Evolutionary conservation across 2,888 invertebrate species (phyloP).

Genomic region (Mesorhabditis spiculigera): DNA sequence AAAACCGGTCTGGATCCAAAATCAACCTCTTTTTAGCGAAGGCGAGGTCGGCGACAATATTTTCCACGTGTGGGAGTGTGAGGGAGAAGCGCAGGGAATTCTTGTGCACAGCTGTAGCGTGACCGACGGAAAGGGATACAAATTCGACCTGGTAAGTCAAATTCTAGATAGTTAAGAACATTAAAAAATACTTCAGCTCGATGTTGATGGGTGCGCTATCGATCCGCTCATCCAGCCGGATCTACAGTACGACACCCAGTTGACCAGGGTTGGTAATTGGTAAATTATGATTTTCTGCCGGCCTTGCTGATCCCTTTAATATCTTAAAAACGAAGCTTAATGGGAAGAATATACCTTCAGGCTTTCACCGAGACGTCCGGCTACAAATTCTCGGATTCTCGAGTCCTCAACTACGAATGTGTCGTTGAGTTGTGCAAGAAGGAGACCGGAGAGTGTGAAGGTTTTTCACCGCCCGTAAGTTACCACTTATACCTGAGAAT

Average conservation of each 20-base stretch:
- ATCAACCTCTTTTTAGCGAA: slow-evolving; percentile 19
- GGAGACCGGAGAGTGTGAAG: background rate
- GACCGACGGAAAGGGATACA: slow-evolving; percentile 48
- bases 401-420: slow-evolving; percentile 54
- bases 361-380: slow-evolving; percentile 54
- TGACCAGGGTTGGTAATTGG: slow-evolving; percentile 17
- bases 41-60: slow-evolving; percentile 52
- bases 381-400: slow-evolving; percentile 55
- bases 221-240: slow-evolving; percentile 56
- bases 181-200: slow-evolving; percentile 22
- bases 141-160: slow-evolving; percentile 43
- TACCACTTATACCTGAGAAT: too few species aligned
- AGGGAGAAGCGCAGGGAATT: slow-evolving; percentile 44
- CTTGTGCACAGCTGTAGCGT: slow-evolving; percentile 53
- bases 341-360: slow-evolving; percentile 7
- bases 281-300: background rate
- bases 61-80: slow-evolving; percentile 54
- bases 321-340: background rate
- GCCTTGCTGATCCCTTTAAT: slow-evolving; percentile 7
- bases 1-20: background rate
- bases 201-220: slow-evolving; percentile 53
- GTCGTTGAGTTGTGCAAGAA: slow-evolving; percentile 46
- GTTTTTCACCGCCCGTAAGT: background rate
- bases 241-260: slow-evolving; percentile 36
- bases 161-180: background rate